Base-by-base conservation (phyloP, 2,113 vertebrate genomes). In the Ammodramus savannarum region DNA sequence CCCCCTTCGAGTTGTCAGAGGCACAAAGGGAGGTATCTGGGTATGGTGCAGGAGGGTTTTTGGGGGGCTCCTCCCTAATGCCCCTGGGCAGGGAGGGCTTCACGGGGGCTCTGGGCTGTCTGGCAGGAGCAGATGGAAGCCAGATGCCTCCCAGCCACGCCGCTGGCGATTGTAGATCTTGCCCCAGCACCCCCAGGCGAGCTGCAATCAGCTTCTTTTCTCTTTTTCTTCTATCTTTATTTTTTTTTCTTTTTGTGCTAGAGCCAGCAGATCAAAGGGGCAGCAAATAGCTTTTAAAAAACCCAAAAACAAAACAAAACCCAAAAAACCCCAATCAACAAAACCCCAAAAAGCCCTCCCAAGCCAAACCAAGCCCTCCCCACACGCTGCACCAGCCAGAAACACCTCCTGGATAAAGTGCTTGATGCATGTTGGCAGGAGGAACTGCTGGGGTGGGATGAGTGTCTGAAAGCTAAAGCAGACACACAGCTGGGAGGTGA, bases 221-320 rank as follows among this genome's bases (percentile, higher is more conserved):
- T 13, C 7, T 9, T 12, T 5, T 26, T 8, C 7, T 55, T 36
- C 25, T 51, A 79, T 68, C 46, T 77, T 29, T 10, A 27, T 54
- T 41, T 75, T 59, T 72, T 59, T 79, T 76, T 32, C 58, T 21
- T 26, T 43, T 52, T 62, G 51, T 54, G 41, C 4, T 4, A 6
- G 59, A 91, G 69, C 77, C 69, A 87, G 57, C 29, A 93, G 77
- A 94, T 96, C 88, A 94, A 95, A 95, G 87, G 13, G 26, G 39
- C 20, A 71, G 34, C 0, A 10, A 84, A 61, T 5, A 71, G 29
- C 51, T 78, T 65, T 6, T 54, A 69, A 41, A 20, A 34, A 36
- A 6, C 11, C 12, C 13, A 19, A 74, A 12, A 77, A 74, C 12
- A 14, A 55, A 55, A n/a, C 19, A 22, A 58, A 34, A 10, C 13